Base-by-base conservation (phyloP, 2,113 vertebrate genomes). In the Otolemur garnettii region DNA sequence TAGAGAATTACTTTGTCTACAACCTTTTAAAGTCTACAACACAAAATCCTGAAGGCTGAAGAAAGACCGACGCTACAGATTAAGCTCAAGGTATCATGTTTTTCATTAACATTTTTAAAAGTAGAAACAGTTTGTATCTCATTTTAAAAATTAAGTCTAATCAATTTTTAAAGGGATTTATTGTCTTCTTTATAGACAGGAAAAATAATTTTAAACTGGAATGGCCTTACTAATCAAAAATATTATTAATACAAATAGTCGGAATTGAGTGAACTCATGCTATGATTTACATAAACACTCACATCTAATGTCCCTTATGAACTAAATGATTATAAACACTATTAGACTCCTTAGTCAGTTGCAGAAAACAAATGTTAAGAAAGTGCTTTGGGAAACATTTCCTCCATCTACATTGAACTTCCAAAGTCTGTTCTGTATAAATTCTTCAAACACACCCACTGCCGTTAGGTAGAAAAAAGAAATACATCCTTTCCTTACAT, bases 141-240 rank as follows among this genome's bases (percentile, higher is more conserved):
- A 90, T 59, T 71, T 4, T 19, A 91, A 71, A 91, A 64, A 30
- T 53, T 42, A 80, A 5, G 74, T 60, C 28, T 50, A 84, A 77
- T 59, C 77, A 83, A 83, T 87, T 55, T 75, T 19, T 15, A 9
- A 9, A 17, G 38, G 18, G 91, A 80, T 71, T 30, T 60, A 60
- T 4, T 35, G 13, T 38, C 11, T 81, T 89, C 21, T n/a, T 12
- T 22, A 24, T 75, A 30, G 57, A 72, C 59, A 66, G n/a, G 50
- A 82, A 92, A 95, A 55, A 45, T 30, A 78, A 74, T 28, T 72
- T 91, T 57, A 30, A 57, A 81, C 69, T 55, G 3, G 74, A 95
- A 88, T 90, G 0, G 2, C 7, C 9, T 93, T 72, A 74, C 78
- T 72, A 75, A 94, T 83, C n/a, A 83, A 81, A 85, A 45, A 22